These are phyloP conservation scores for Oncorhynchus clarkii DNA, from an alignment of 2,113 vertebrate species.

Conservation along the genomic window DNA sequence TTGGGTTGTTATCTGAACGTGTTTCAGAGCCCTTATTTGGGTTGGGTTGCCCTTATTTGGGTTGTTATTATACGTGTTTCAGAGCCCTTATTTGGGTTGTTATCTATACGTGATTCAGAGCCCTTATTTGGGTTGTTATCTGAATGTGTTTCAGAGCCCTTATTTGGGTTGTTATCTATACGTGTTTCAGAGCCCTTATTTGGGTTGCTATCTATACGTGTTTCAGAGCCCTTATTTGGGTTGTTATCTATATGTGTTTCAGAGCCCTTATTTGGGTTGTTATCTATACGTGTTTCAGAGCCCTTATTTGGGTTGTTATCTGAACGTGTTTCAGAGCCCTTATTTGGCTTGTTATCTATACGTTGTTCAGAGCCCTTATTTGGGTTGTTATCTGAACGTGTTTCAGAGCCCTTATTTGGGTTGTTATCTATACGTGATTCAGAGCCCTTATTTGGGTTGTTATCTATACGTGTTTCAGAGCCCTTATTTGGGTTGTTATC, in stretches of 20 bases:
- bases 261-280: background rate
- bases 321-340: background rate
- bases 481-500: background rate
- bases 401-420: background rate
- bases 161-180: background rate
- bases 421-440: background rate
- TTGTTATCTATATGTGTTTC: background rate
- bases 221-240: background rate
- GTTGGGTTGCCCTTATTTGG: background rate
- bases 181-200: background rate
- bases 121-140: background rate
- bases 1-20: background rate
- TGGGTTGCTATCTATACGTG: background rate
- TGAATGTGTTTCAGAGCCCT: background rate
- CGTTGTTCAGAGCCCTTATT: background rate
- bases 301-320: background rate
- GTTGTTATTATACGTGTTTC: background rate
- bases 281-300: background rate
- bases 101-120: background rate
- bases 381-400: background rate
- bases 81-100: constrained; percentile 1
- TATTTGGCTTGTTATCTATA: background rate
- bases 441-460: background rate
- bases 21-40: background rate
- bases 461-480: background rate